Conservation (phyloP, 2,113 vertebrate species). For the Hylia prasina region DNA sequence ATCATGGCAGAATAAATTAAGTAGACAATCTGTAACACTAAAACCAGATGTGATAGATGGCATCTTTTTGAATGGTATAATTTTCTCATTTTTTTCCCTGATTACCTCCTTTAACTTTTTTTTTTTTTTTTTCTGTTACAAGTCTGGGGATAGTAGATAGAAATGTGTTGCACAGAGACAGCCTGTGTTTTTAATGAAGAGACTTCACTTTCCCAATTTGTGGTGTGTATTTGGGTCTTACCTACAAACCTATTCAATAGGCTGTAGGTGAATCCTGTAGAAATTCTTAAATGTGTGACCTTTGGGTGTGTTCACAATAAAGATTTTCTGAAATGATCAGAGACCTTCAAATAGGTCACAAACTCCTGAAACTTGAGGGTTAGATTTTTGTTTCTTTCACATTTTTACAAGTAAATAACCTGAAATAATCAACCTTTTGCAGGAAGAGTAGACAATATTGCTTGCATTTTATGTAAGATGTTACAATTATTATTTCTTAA, state of each 20-base stretch:
- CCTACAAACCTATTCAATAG: background rate
- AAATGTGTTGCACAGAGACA: background rate
- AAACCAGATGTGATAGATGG: background rate
- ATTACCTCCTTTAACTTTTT: background rate
- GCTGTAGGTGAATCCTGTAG: background rate
- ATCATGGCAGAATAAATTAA: background rate
- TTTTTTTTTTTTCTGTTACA: background rate
- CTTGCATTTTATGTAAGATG: background rate
- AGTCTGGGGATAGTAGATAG: background rate
- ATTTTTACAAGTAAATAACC: rapidly evolving
- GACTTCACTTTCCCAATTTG: background rate
- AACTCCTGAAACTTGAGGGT: background rate
- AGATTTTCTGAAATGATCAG: background rate
- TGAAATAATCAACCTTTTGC: background rate
- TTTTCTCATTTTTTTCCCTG: background rate
- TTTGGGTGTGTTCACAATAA: background rate
- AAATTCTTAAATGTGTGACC: background rate
- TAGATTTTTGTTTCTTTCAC: background rate
- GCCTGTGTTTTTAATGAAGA: background rate
- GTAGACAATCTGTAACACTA: background rate
- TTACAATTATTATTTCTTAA: background rate
- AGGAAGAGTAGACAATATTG: background rate
- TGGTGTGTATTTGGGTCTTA: background rate
- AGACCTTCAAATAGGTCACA: background rate
- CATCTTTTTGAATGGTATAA: background rate